Evolutionary conservation across 2,888 invertebrate genomes (phyloP).

Genomic region (Pristionchus arcanus): DNA sequence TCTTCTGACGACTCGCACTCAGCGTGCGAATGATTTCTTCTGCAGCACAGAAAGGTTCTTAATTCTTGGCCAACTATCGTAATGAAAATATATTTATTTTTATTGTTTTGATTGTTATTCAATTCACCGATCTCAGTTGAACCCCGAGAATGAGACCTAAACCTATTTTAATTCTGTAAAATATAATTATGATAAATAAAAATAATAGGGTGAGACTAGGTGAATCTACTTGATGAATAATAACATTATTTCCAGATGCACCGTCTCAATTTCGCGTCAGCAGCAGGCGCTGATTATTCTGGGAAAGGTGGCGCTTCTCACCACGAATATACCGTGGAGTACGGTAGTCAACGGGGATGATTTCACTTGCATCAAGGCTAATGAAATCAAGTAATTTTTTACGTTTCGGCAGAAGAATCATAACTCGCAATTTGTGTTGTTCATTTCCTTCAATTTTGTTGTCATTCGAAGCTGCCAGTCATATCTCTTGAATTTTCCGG

Average conservation of each 20-base stretch:
- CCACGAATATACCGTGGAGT: neutral
- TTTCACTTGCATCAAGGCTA: neutral
- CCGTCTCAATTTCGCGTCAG: neutral
- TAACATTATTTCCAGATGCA: neutral
- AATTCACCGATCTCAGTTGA: too few species aligned
- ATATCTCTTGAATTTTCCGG: neutral
- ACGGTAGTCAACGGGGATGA: conserved; percentile 27
- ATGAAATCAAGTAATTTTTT: neutral
- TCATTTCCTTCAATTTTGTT: neutral
- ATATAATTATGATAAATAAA: too few species aligned
- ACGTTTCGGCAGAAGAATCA: too few species aligned
- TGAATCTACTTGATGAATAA: too few species aligned
- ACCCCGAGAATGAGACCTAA: too few species aligned
- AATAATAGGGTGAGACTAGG: too few species aligned
- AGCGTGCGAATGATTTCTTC: neutral
- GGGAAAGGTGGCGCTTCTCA: neutral
- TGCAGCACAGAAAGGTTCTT: neutral
- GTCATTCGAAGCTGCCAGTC: neutral
- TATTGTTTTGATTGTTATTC: too few species aligned
- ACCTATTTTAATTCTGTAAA: too few species aligned
- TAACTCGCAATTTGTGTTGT: neutral
- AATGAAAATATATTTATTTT: too few species aligned
- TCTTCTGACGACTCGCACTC: neutral
- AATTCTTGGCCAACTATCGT: too few species aligned
- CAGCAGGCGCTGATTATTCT: neutral